A percentile compares a stretch with the other conserved stretches of the same genome.
Evolutionary conservation across 2,888 invertebrate genomes (phyloP).

Genomic region (Acholoe squamosa): DNA sequence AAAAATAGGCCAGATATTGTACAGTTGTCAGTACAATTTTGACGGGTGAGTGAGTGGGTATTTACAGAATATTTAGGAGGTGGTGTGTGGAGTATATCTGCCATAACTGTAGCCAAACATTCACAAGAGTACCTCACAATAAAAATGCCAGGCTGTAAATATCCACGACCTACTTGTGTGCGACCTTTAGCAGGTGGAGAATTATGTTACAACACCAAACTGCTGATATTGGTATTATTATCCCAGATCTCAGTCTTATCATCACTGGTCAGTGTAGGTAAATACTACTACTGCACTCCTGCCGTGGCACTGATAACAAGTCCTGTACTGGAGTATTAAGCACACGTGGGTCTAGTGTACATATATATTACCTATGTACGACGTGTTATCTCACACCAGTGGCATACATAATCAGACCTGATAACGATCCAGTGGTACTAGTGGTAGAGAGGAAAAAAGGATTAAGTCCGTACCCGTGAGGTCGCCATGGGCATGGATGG

Average conservation of each 20-base stretch:
- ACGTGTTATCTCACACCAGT: not conserved
- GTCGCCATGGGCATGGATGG: conserved; percentile 39
- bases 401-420: conserved; percentile 29
- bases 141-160: conserved; percentile 46
- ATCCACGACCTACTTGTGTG: not conserved
- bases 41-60: not conserved
- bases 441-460: not conserved
- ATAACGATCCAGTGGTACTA: not conserved
- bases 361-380: not conserved
- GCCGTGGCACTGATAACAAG: not conserved
- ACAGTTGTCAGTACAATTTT: not conserved
- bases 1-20: not conserved
- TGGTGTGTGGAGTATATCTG: conserved; percentile 2
- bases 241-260: not conserved
- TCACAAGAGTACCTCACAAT: conserved; percentile 21
- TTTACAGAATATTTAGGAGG: conserved; percentile 44
- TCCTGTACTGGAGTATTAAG: conserved; percentile 19
- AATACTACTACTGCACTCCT: not conserved
- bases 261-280: not conserved
- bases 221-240: not conserved
- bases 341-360: not conserved
- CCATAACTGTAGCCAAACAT: conserved; percentile 35
- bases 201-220: conserved; percentile 12
- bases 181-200: conserved; percentile 26
- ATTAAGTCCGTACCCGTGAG: conserved; percentile 45